phyloP scores from a whole-genome alignment of 2,113 vertebrate genomes.

The Crotalus helleri region DNA sequence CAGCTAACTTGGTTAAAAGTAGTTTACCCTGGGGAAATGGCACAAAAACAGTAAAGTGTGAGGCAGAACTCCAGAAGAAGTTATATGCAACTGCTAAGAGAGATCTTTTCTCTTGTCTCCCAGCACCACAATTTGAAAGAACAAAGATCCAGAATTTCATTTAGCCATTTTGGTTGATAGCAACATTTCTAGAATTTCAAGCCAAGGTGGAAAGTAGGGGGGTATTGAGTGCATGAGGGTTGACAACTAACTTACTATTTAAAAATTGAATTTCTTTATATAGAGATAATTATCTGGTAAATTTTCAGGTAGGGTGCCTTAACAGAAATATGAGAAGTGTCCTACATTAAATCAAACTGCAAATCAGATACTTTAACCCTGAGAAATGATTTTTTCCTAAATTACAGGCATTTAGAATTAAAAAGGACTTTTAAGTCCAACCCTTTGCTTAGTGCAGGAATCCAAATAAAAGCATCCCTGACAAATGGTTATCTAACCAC shows the following conservation, averaged over 20 bases:
- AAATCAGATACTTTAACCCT: neutral
- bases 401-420: neutral
- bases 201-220: neutral
- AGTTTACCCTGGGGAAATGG: neutral
- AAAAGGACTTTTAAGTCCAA: neutral
- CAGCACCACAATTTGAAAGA: neutral
- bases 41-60: neutral
- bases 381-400: neutral
- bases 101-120: neutral
- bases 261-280: neutral
- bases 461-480: neutral
- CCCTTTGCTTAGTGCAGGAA: neutral
- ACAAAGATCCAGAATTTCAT: neutral
- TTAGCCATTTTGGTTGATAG: neutral
- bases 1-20: conserved; percentile 4
- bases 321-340: neutral
- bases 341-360: neutral
- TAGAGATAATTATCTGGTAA: neutral
- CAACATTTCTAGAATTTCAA: too few species aligned
- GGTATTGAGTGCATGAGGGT: neutral
- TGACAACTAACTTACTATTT: neutral
- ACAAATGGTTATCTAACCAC: neutral
- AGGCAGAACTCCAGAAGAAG: neutral
- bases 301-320: neutral
- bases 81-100: neutral